These are phyloP conservation scores for Cylloceria caligata DNA, from an alignment of 2,888 invertebrate species.

Conservation along the genomic window DNA sequence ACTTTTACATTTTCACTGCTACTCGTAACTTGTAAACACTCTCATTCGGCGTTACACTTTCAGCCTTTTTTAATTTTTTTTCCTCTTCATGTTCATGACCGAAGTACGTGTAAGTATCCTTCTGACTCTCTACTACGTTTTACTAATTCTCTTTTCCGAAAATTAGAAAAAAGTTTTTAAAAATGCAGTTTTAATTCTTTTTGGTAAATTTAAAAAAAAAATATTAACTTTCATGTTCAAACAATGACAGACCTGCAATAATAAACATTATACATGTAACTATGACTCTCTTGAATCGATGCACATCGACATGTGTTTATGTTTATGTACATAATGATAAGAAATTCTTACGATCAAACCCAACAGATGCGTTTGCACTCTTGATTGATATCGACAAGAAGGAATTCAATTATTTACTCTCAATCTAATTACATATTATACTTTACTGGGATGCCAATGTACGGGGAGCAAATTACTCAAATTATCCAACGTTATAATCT, in stretches of 20 bases:
- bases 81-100: background rate
- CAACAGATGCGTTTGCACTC: slow-evolving; percentile 1
- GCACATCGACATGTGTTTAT: slow-evolving; percentile 31
- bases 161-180: background rate
- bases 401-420: slow-evolving; percentile 21
- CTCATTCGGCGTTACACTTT: background rate
- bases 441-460: slow-evolving; percentile 53
- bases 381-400: background rate
- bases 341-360: slow-evolving; percentile 32
- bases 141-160: background rate
- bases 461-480: slow-evolving; percentile 51
- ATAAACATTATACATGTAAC: slow-evolving; percentile 6
- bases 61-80: background rate
- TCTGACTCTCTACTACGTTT: background rate
- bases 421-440: background rate
- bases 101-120: background rate
- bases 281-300: slow-evolving; percentile 46
- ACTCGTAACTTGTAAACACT: slow-evolving; percentile 48
- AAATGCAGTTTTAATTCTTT: background rate
- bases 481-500: slow-evolving; percentile 29
- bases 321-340: slow-evolving; percentile 43
- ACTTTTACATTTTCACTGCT: slow-evolving; percentile 43
- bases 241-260: background rate
- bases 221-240: background rate
- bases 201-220: background rate